Conservation (phyloP, 1,140 invertebrate species). For the Macrostomum lignano region DNA sequence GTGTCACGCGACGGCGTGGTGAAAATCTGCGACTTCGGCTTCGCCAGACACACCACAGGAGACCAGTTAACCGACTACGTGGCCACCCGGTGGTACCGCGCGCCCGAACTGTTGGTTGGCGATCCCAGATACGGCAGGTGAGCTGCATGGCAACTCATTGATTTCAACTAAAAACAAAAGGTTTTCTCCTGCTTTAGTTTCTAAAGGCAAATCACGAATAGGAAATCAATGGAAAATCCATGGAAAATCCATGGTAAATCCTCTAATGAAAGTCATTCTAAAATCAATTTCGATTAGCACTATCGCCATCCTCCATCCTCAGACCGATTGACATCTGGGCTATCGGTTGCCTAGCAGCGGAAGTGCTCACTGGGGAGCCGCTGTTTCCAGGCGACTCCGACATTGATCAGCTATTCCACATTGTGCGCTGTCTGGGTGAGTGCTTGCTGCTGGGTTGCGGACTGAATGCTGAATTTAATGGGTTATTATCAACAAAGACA, state of each 20-base stretch:
- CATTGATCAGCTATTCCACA: slow-evolving; percentile 83
- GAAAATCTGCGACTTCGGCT: slow-evolving; percentile 63
- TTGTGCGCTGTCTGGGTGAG: slow-evolving; percentile 30
- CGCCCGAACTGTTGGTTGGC: slow-evolving; percentile 75
- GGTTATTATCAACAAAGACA: no score
- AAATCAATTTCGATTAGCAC: neutral
- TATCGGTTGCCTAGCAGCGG: slow-evolving; percentile 58
- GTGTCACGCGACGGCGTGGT: slow-evolving; percentile 48
- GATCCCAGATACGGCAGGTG: slow-evolving; percentile 72
- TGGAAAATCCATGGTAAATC: neutral
- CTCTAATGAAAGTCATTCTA: neutral
- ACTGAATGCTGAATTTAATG: no score
- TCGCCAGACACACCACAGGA: slow-evolving; percentile 35
- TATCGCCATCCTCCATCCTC: neutral
- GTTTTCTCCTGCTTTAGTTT: no score
- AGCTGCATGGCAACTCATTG: no score
- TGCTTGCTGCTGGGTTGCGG: no score
- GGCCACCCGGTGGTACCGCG: slow-evolving; percentile 85
- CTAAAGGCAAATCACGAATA: no score
- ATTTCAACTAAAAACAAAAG: no score
- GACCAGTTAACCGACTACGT: slow-evolving; percentile 96
- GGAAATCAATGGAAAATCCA: no score
- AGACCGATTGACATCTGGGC: slow-evolving; percentile 82
- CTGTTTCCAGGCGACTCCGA: slow-evolving; percentile 92
- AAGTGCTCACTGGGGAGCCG: slow-evolving; percentile 42